Base-by-base conservation (phyloP, 2,888 invertebrate genomes). In the Pristionchus arcanus region DNA sequence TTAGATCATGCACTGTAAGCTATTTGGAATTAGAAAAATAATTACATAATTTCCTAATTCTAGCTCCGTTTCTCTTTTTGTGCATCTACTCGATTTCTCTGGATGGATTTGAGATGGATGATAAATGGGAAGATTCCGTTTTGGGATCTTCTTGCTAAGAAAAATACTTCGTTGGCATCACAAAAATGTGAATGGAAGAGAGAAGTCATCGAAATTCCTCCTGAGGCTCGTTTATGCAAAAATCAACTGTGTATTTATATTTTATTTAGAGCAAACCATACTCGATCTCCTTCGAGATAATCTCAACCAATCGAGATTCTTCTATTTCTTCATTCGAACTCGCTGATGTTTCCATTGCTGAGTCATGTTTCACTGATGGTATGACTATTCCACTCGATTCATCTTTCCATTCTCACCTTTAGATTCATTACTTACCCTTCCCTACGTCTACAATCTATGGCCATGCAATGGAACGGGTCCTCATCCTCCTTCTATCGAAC, bases 1-100 rank as follows among this genome's bases (percentile, higher is more conserved):
- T 19, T 21, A 28, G 31, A 68, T 42, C 66, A 1, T 87, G 87
- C 49, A 68, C 42, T n/a, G 87, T 84, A 2, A 42, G 77, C 49
- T 49, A n/a, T n/a, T n/a, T n/a, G n/a, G n/a, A n/a, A n/a, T n/a
- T n/a, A n/a, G n/a, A n/a, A n/a, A n/a, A n/a, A n/a, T n/a, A n/a
- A n/a, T n/a, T n/a, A n/a, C n/a, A n/a, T n/a, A n/a, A n/a, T n/a
- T n/a, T n/a, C n/a, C n/a, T n/a, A n/a, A 37, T 28, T 42, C 5
- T 49, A 87, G 87, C 87, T 87, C 21, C 87, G 87, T 59, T 87
- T 87, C 49, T 87, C 42, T 2, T 87, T 68, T n/a, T 87, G 87
- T 87, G 31, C 68, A 16, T 87, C 81, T 13, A 15, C n/a, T n/a
- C 81, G 28, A 37, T 63, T 42, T 42, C 16, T 28, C 31, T 68